These are phyloP conservation scores for Lucilia cuprina DNA, from an alignment of 1,140 invertebrate species.

Conservation along the genomic window DNA sequence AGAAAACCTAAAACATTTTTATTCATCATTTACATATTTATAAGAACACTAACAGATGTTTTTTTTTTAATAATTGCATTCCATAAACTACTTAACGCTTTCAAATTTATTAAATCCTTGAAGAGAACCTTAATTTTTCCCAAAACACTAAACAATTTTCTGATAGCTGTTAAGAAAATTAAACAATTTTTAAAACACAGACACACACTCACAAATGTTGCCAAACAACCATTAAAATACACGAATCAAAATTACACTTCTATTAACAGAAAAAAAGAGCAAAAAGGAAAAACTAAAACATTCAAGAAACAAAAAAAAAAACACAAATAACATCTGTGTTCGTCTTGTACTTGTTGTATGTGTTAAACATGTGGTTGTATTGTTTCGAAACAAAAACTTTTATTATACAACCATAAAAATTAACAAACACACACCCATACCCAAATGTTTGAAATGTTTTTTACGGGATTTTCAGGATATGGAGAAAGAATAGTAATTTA, in stretches of 20 bases:
- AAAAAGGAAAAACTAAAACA: neutral
- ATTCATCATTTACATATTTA: too few species aligned
- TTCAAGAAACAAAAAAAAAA: neutral
- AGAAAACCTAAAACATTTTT: too few species aligned
- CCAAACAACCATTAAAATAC: neutral
- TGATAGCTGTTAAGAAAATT: neutral
- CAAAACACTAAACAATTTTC: too few species aligned
- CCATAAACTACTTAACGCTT: too few species aligned
- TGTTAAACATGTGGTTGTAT: slow-evolving; percentile 10
- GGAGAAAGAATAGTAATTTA: too few species aligned
- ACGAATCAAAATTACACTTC: neutral
- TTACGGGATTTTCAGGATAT: too few species aligned
- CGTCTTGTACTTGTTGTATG: neutral
- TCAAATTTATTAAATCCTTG: too few species aligned
- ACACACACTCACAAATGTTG: neutral
- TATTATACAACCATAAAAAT: neutral
- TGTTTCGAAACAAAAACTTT: neutral
- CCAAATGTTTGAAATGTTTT: too few species aligned
- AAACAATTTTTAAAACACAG: neutral
- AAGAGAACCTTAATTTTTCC: too few species aligned
- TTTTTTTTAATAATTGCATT: too few species aligned
- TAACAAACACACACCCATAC: neutral
- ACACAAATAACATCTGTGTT: neutral
- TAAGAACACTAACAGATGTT: too few species aligned
- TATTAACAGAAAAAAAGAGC: neutral